A percentile compares a stretch with the other conserved stretches of the same genome.
Evolutionary conservation across 2,113 vertebrate species (phyloP).

Genomic region (Sterrhoptilus dennistouni): DNA sequence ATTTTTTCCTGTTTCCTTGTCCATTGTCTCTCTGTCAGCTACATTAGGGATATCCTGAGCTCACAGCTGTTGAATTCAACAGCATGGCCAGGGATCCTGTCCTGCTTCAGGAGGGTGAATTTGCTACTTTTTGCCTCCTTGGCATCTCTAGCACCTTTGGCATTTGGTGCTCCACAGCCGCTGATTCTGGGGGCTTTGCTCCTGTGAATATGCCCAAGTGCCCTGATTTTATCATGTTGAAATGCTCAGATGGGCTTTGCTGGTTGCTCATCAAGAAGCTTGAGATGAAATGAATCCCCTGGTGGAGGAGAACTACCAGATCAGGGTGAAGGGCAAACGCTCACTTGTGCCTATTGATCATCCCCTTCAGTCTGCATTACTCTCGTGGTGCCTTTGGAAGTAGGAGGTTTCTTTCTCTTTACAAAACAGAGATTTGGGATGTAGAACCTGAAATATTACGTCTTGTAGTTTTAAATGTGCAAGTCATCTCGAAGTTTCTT

Average conservation of each 20-base stretch:
- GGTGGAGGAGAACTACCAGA: background rate
- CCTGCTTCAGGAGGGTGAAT: background rate
- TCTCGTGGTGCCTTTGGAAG: background rate
- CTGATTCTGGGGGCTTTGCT: background rate
- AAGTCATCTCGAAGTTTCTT: background rate
- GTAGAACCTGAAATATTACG: background rate
- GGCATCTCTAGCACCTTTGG: background rate
- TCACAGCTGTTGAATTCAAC: background rate
- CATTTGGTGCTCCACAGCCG: no score
- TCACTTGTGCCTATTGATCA: background rate
- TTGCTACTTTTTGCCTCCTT: accelerated
- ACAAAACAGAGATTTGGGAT: background rate
- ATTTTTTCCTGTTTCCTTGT: background rate
- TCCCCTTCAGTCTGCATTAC: background rate
- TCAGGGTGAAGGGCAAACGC: background rate
- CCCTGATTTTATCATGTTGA: background rate
- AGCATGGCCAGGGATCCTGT: accelerated
- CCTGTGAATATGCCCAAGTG: background rate
- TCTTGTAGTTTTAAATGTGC: background rate
- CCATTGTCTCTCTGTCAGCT: background rate
- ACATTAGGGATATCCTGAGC: background rate
- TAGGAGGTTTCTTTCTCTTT: background rate
- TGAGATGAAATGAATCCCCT: background rate
- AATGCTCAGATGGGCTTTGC: background rate
- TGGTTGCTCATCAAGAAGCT: background rate